phyloP scores from a whole-genome alignment of 2,888 invertebrate genomes.

The Polyommatus icarus region DNA sequence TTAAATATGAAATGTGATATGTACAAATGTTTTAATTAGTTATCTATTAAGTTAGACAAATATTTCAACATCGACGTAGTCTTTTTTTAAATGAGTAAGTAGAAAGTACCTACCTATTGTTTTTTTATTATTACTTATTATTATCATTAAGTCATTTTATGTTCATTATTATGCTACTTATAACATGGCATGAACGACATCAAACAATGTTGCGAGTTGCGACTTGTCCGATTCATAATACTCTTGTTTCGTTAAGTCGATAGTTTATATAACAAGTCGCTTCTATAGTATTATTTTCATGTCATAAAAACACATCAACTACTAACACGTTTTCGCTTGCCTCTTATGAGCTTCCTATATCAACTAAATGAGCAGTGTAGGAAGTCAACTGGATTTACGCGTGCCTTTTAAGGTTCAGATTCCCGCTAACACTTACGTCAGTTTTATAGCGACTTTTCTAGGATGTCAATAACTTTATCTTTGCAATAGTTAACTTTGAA shows the following conservation, averaged over 20 bases:
- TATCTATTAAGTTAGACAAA: too few species aligned
- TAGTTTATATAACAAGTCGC: neutral
- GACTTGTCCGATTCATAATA: neutral
- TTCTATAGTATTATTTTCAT: neutral
- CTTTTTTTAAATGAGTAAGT: too few species aligned
- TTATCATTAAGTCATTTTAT: neutral
- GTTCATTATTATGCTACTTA: too few species aligned
- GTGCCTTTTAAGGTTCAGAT: constrained; percentile 17
- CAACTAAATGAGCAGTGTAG: constrained; percentile 39
- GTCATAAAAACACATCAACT: constrained; percentile 10
- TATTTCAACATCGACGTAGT: too few species aligned
- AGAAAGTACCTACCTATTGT: too few species aligned
- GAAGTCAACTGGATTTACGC: constrained; percentile 50
- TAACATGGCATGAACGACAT: neutral
- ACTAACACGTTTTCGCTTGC: constrained; percentile 37
- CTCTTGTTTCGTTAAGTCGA: neutral
- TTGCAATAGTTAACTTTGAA: neutral
- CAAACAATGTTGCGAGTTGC: neutral
- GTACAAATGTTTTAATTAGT: too few species aligned
- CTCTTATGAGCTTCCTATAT: constrained; percentile 40
- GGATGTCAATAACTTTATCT: constrained; percentile 23
- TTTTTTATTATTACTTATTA: neutral
- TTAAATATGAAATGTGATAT: neutral
- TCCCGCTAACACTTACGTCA: constrained; percentile 27
- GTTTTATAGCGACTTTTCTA: constrained; percentile 13